A percentile compares a stretch with the other conserved stretches of the same genome.
These are phyloP conservation scores for Peucedramus taeniatus DNA, from an alignment of 2,113 vertebrate species.

Conservation along the genomic window DNA sequence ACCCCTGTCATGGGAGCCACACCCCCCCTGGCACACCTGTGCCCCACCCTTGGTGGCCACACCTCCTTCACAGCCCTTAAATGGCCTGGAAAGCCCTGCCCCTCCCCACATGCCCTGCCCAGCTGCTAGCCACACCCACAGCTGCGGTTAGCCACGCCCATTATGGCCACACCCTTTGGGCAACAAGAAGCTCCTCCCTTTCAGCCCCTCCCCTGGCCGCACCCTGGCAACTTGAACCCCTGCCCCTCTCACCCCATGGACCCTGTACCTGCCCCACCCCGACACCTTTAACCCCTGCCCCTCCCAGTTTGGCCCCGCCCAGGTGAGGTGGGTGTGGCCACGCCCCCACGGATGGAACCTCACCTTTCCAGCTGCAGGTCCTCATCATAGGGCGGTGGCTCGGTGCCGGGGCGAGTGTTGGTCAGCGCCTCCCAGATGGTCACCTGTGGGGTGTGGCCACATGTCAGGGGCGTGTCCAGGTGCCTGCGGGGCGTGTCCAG, in stretches of 20 bases:
- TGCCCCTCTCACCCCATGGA: no score
- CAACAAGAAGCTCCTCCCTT: neutral
- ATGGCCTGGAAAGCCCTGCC: neutral
- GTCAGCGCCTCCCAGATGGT: slow-evolving; percentile 95
- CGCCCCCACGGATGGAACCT: neutral
- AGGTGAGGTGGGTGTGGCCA: neutral
- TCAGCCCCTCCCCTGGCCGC: neutral
- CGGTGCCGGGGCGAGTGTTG: slow-evolving; percentile 76
- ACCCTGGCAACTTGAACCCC: neutral
- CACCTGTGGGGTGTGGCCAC: slow-evolving; percentile 68
- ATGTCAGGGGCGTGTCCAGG: rapidly evolving
- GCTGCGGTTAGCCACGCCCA: rapidly evolving
- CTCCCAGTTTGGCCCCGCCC: neutral
- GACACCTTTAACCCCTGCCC: neutral
- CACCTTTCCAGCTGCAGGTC: slow-evolving; percentile 91
- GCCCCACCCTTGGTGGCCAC: neutral
- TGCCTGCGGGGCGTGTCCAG: rapidly evolving
- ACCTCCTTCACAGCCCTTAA: no score
- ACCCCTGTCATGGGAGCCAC: rapidly evolving
- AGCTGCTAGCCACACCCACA: neutral
- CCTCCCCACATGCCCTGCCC: rapidly evolving
- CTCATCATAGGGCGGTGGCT: slow-evolving; percentile 80
- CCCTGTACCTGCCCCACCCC: neutral
- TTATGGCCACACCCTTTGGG: neutral
- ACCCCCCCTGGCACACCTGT: neutral